Evolutionary conservation across 2,113 vertebrate species (phyloP), one percentile per base, ranked within the genome.

Genomic region (Eidolon helvum): DNA sequence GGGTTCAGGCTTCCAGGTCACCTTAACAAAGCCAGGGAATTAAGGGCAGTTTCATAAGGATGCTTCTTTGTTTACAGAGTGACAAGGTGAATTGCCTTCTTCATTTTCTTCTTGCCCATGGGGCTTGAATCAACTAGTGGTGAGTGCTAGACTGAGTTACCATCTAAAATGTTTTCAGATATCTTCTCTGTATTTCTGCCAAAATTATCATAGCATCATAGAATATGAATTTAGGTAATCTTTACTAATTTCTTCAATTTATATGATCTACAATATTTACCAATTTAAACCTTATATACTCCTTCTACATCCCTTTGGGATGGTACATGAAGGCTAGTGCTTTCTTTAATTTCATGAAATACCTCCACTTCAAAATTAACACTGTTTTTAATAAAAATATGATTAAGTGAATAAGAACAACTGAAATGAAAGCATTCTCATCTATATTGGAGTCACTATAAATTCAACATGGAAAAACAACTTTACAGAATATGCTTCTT

Each of bases 361-460:
- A 68, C 7, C 9, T 69, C 9, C 24, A 77, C 40, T 45, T 77
- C n/a, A 91, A 75, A 33, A 77, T 74, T 75, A 79, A 43, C 10
- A 74, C 19, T 80, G 10, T 40, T 86, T 79, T 45, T 90, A 63
- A 53, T 86, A 83, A 71, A 16, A 16, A 72, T 74, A 8, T 84
- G 87, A 86, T 1, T 43, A 8, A 53, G 38, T 72, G 16, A 79
- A 65, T 71, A 90, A 93, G 1, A 83, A 15, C 30, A 94, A 69
- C 9, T 38, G 43, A 95, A 94, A 97, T 74, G 24, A 83, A 88
- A 65, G 22, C 19, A 74, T 82, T 95, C 80, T 82, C 35, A 93
- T 87, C 16, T 87, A 40, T 59, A 15, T 22, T 66, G 61, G 78
- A 92, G 94, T 87, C 4, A 61, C 21, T 48, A 21, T 94, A 78